phyloP scores from a whole-genome alignment of 2,797 vertebrate species.

The Botia almorhae region DNA sequence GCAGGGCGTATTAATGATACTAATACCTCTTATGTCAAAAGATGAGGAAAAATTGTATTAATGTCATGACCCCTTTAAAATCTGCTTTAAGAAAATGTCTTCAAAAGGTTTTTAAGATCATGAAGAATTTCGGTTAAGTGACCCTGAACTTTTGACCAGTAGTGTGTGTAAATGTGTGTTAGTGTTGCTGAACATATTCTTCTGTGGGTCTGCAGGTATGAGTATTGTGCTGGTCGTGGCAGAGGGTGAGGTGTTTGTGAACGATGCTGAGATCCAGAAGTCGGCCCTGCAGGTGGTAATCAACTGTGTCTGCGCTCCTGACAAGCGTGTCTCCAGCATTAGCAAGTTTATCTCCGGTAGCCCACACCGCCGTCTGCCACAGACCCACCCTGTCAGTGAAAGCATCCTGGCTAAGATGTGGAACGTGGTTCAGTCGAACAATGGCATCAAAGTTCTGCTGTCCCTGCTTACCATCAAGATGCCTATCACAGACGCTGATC shows the following conservation, averaged over 20 bases:
- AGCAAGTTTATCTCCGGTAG: slow-evolving; percentile 96
- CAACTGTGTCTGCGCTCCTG: slow-evolving; percentile 96
- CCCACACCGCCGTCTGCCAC: slow-evolving; percentile 90
- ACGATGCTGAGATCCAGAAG: slow-evolving; percentile 98
- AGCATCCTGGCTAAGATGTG: slow-evolving; percentile 97
- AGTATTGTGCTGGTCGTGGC: slow-evolving; percentile 97
- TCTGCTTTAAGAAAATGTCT: too few species aligned
- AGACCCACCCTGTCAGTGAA: slow-evolving; percentile 88
- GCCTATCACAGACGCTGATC: slow-evolving; percentile 98
- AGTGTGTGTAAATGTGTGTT: too few species aligned
- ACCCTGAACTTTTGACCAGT: too few species aligned
- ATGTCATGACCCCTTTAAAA: too few species aligned
- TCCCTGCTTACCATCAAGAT: slow-evolving; percentile 95
- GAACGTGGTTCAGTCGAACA: slow-evolving; percentile 99
- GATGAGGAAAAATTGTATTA: too few species aligned
- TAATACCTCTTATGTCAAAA: too few species aligned
- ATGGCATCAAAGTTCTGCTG: slow-evolving; percentile 97
- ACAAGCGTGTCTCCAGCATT: slow-evolving; percentile 95
- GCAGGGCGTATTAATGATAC: too few species aligned
- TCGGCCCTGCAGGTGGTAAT: slow-evolving; percentile 98
- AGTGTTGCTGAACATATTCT: too few species aligned
- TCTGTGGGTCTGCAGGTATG: slow-evolving; percentile 80
- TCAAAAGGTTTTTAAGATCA: too few species aligned
- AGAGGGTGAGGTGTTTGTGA: slow-evolving; percentile 97
- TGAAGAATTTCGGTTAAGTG: too few species aligned